phyloP scores from a whole-genome alignment of 2,113 vertebrate species.

The Bambusicola thoracicus region DNA sequence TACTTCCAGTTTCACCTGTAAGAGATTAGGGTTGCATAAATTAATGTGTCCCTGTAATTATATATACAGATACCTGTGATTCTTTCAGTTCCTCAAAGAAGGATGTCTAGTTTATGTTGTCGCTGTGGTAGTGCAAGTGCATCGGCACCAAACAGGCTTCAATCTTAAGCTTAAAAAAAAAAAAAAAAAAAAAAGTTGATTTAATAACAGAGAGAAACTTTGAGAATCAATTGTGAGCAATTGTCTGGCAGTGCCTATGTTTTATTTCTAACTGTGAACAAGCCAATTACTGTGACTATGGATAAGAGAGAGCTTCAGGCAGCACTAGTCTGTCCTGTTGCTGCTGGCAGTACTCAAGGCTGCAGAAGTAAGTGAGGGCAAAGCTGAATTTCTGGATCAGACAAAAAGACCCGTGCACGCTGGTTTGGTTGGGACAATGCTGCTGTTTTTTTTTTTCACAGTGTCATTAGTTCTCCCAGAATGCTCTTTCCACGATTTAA shows the following conservation, averaged over 20 bases:
- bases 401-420: not conserved
- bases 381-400: not conserved
- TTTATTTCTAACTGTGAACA: not conserved
- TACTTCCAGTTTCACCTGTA: conserved; percentile 54
- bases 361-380: not conserved
- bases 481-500: not conserved
- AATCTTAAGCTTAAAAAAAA: not conserved
- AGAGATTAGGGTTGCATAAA: conserved; percentile 60
- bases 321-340: not conserved
- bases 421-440: not conserved
- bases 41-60: conserved; percentile 43
- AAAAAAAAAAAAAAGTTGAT: not conserved
- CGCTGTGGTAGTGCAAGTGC: not conserved
- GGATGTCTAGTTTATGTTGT: not conserved
- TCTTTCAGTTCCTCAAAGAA: conserved; percentile 10
- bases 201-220: not conserved
- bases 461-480: not conserved
- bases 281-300: not conserved
- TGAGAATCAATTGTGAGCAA: not conserved
- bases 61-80: conserved; percentile 36
- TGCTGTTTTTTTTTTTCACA: not conserved
- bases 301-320: not conserved
- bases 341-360: not conserved
- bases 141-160: not conserved
- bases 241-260: not conserved